These are phyloP conservation scores for Helicoverpa zea DNA, from an alignment of 1,140 invertebrate genomes.

Conservation along the genomic window DNA sequence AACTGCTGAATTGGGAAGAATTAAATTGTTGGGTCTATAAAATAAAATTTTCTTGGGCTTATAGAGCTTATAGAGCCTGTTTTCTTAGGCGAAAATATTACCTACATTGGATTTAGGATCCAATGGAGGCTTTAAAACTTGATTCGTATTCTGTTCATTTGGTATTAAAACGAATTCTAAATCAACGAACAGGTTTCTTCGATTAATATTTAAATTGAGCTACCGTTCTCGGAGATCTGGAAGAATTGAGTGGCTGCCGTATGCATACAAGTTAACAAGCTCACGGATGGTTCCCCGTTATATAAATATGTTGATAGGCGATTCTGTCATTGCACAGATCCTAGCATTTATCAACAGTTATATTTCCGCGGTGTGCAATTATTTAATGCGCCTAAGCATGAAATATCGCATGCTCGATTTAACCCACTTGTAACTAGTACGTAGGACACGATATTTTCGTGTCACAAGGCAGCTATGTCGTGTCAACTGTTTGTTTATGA, in stretches of 20 bases:
- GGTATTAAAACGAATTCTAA: constrained; percentile 51
- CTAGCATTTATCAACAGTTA: constrained; percentile 63
- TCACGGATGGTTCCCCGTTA: constrained; percentile 45
- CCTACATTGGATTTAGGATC: not conserved
- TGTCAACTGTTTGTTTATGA: not conserved
- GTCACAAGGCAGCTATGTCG: not conserved
- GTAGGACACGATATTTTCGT: constrained; percentile 35
- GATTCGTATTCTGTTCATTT: not conserved
- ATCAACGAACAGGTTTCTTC: constrained; percentile 39
- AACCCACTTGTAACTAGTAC: constrained; percentile 42
- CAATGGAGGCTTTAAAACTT: constrained; percentile 12
- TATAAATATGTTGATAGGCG: constrained; percentile 54
- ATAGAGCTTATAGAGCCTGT: no score
- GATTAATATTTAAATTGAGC: constrained; percentile 51
- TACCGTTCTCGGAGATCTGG: constrained; percentile 1
- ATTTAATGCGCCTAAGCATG: constrained; percentile 56
- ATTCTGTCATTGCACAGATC: constrained; percentile 55
- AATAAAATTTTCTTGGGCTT: no score
- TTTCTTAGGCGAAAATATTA: not conserved
- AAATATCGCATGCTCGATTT: constrained; percentile 56
- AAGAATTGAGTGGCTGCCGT: constrained; percentile 28
- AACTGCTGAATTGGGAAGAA: not conserved
- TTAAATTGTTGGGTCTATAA: no score
- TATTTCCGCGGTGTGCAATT: constrained; percentile 51
- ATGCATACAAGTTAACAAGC: constrained; percentile 16